Base-by-base conservation (phyloP, 2,797 vertebrate species). In the Orientallactaga sibirica region DNA sequence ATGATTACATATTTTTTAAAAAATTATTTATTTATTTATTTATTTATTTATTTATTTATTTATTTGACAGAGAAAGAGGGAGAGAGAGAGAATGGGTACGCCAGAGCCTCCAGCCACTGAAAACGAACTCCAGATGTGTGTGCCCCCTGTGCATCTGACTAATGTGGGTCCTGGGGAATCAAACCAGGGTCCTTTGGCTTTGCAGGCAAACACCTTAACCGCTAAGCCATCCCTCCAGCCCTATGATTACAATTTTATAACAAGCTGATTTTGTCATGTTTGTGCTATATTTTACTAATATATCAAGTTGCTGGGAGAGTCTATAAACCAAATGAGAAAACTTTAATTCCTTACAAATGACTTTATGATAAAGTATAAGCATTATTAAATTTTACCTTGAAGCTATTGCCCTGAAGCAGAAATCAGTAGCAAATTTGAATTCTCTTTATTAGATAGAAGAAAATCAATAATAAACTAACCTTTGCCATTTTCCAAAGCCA, bases 391-490 rank as follows among this genome's bases (percentile, higher is more conserved):
- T 83, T 83, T 80, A 94, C 37, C 68, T 71, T 88, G n/a, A 90
- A 64, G 52, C 16, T 82, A 52, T 33, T 89, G 25, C n/a, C 43
- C 66, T 91, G 62, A 93, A 93, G 86, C 11, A 76, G 58, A 78
- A 83, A 81, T 71, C 5, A 48, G n/a, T 66, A 90, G 76, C 37
- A 91, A 86, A 77, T 25, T 67, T 85, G 16, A 68, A 79, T 74
- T 81, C 29, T 67, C 16, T 48, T 33, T 68, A 74, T 62, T 71
- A 93, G 75, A 93, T 85, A 52, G 22, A 77, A 93, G 22, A 77
- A 93, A 88, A 79, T 76, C 41, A 43, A 71, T 64, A 84, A 82
- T 33, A 85, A 91, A 88, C 52, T 64, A 93, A 93, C 70, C 68
- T 84, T 90, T 75, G 88, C 29, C 16, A 61, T 79, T 62, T 18